Conservation (phyloP, 2,113 vertebrate genomes). For the Mandrillus leucophaeus region DNA sequence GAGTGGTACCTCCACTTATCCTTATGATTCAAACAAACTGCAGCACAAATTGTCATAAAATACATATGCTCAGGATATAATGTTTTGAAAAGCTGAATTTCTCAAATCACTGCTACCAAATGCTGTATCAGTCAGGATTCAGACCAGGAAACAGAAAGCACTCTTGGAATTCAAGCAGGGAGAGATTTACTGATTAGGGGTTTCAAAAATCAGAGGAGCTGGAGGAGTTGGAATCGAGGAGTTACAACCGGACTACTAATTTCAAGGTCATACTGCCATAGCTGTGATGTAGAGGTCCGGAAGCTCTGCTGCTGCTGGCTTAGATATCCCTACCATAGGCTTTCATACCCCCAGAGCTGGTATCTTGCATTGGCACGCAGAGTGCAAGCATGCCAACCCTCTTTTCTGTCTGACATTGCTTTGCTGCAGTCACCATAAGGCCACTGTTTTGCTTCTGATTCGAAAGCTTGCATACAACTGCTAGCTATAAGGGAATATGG, state of each 20-base stretch:
- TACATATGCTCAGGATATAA: neutral
- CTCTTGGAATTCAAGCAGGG: neutral
- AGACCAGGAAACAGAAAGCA: neutral
- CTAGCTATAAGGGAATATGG: neutral
- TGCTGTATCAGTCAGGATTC: neutral
- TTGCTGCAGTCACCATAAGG: neutral
- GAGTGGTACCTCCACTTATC: neutral
- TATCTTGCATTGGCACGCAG: too few species aligned
- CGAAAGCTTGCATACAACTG: neutral
- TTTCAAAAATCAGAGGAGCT: neutral
- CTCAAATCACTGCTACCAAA: slow-evolving; percentile 28
- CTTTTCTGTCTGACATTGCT: neutral
- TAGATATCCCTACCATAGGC: neutral
- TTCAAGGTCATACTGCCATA: neutral
- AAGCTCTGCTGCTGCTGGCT: neutral
- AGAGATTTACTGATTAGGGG: neutral
- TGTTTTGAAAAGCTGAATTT: slow-evolving; percentile 11
- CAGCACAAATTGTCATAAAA: neutral
- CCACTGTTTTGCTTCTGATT: neutral
- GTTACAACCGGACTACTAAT: too few species aligned
- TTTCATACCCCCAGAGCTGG: neutral
- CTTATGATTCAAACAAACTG: neutral
- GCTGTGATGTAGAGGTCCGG: neutral
- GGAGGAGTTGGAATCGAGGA: neutral
- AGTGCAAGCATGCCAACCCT: too few species aligned